These are phyloP conservation scores for Brevimyrus niger DNA, from an alignment of 2,113 vertebrate genomes.

Conservation along the genomic window DNA sequence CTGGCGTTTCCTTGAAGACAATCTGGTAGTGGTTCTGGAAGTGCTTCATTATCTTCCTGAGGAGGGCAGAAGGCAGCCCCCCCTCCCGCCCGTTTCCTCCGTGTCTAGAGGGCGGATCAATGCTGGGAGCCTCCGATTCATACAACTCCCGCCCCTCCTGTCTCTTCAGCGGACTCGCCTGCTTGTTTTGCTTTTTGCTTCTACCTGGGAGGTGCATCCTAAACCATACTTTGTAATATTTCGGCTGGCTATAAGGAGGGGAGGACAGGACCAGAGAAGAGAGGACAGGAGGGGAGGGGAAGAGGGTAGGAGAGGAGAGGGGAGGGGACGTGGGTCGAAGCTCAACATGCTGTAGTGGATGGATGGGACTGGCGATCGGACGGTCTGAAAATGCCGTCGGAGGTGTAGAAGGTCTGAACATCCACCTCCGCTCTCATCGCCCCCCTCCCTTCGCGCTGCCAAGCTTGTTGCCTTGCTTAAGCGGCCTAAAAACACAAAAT, in stretches of 20 bases:
- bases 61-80: constrained; percentile 19
- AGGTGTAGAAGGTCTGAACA: constrained; percentile 45
- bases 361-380: constrained; percentile 42
- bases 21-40: constrained; percentile 36
- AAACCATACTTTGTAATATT: neutral
- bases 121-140: constrained; percentile 23
- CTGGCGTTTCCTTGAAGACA: constrained; percentile 21
- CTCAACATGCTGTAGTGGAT: constrained; percentile 49
- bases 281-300: neutral
- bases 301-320: neutral
- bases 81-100: neutral
- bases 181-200: neutral
- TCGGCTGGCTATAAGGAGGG: constrained; percentile 33
- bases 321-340: constrained; percentile 17
- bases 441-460: constrained; percentile 13
- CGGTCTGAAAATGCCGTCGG: constrained; percentile 33
- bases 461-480: constrained; percentile 30
- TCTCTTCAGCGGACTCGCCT: constrained; percentile 22
- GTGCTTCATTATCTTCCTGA: constrained; percentile 31
- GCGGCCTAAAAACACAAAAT: constrained; percentile 60
- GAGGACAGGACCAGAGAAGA: neutral
- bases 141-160: constrained; percentile 15
- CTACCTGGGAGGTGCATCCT: neutral
- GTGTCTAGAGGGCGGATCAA: constrained; percentile 22
- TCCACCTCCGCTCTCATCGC: constrained; percentile 2